Base-by-base conservation (phyloP, 2,888 invertebrate genomes). In the Oasisia sp. region DNA sequence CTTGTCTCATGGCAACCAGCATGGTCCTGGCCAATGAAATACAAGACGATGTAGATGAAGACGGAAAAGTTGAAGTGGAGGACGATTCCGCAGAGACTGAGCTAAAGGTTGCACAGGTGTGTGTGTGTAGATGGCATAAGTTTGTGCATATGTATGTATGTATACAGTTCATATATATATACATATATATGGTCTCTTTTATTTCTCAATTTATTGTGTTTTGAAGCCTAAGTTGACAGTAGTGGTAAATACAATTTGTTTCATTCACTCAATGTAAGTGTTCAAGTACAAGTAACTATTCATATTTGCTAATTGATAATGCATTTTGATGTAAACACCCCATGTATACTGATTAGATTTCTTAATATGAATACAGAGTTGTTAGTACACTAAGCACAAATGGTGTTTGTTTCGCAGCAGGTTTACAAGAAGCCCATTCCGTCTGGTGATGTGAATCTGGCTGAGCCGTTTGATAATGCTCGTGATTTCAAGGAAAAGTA, bases 391-490 rank as follows among this genome's bases (percentile, higher is more conserved):
- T 90, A 92, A 93, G 92, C 90, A 38, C 38, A 38, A 4, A 38
- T 38, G 38, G 38, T 92, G 94, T 94, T 27, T 94, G 95, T 95
- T 94, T 94, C 50, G 92, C 93, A 12, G 95, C 27, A 19, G 27
- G n/a, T 74, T 74, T 74, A 95, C 93, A 93, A 97, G 91, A 98
- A 98, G 95, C 99, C 99, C 0, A 96, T 97, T 93, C 96, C 98
- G 19, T 95, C 96, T n/a, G 97, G 97, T 44, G 97, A 97, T 94
- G 97, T 97, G 50, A 98, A 98, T 96, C 97, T 99, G 93, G 97
- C 98, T 0, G 99, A 99, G 95, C 97, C 98, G 96, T 99, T 99
- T 97, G 98, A 99, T 96, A 95, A 94, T 44, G 96, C 97, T 89
- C 97, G 97, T 14, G 97, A 97, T 32, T 98, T 98, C 94, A 97